Percentiles rank a stretch among this genome's conserved stretches.
Conservation (phyloP, 2,888 invertebrate species). For the Epirrita christyi region DNA sequence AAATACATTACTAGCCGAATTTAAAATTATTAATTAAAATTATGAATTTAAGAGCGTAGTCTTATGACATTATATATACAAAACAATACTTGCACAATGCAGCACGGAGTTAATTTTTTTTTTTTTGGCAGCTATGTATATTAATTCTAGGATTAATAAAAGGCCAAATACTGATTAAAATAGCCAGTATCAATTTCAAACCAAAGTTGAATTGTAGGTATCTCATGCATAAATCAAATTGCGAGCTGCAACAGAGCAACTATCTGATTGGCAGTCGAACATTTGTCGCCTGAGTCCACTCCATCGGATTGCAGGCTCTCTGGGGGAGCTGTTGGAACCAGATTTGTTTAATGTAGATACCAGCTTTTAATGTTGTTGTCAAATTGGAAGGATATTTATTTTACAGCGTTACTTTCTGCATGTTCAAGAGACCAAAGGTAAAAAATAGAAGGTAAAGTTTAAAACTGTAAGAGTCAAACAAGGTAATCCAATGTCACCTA, state of each 20-base stretch:
- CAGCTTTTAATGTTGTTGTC: constrained; percentile 25
- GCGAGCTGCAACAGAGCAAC: constrained; percentile 6
- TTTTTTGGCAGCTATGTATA: no score
- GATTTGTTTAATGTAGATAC: constrained; percentile 17
- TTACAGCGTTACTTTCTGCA: constrained; percentile 1
- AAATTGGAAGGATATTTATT: constrained; percentile 14
- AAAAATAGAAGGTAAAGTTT: no score
- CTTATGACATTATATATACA: no score
- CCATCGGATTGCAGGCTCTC: constrained; percentile 16
- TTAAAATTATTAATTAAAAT: no score
- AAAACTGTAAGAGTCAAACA: no score
- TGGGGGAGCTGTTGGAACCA: constrained; percentile 11
- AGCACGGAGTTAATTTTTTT: no score
- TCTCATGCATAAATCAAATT: constrained; percentile 4
- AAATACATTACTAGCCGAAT: no score
- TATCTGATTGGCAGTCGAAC: constrained; percentile 21
- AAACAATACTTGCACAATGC: no score
- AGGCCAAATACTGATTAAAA: no score
- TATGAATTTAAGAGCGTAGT: no score
- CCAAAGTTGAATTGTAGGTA: constrained; percentile 6
- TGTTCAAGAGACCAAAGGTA: no score
- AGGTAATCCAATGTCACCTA: background rate
- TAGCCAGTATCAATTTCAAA: background rate
- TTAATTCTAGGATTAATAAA: no score
- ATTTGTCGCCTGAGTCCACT: constrained; percentile 22